Evolutionary conservation across 64 coral and sea anemone species (phyloP).

Genomic region (Cladopsammia gracilis): DNA sequence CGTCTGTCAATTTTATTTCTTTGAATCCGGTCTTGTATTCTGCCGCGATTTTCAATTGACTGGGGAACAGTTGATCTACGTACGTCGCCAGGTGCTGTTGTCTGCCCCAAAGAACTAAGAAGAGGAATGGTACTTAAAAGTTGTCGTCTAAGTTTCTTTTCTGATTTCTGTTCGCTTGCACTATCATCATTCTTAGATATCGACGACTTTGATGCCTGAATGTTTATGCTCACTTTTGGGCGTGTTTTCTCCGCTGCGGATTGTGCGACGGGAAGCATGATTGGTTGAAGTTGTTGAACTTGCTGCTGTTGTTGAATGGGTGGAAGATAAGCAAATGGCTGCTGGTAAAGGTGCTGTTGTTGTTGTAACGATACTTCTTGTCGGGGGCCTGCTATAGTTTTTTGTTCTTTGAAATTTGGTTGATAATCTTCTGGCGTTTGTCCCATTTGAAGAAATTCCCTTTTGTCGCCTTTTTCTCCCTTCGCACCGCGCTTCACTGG

Average conservation of each 20-base stretch:
- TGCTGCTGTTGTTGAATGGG: slow-evolving; percentile 22
- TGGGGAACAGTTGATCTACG: slow-evolving; percentile 35
- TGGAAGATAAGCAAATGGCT: neutral
- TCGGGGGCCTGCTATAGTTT: neutral
- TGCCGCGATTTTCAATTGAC: neutral
- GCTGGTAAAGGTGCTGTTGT: neutral
- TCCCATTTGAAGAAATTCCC: neutral
- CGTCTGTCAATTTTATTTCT: neutral
- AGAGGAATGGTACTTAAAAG: slow-evolving; percentile 70
- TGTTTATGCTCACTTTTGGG: slow-evolving; percentile 46
- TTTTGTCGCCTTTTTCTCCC: neutral
- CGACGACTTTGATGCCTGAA: slow-evolving; percentile 48
- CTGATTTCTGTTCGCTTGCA: neutral
- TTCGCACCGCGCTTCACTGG: neutral
- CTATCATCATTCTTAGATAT: slow-evolving; percentile 21
- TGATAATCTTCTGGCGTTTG: neutral
- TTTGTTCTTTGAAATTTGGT: neutral
- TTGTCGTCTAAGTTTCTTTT: slow-evolving; percentile 39
- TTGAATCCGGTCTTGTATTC: neutral
- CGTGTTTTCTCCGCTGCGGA: neutral
- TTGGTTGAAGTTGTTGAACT: neutral
- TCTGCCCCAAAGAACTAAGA: slow-evolving; percentile 43
- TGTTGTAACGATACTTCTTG: neutral
- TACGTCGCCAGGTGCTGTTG: neutral
- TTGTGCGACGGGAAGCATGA: neutral